Percentiles rank a stretch among this genome's conserved stretches.
Evolutionary conservation across 2,797 vertebrate genomes (phyloP).

Genomic region (Pitangus sulphuratus): DNA sequence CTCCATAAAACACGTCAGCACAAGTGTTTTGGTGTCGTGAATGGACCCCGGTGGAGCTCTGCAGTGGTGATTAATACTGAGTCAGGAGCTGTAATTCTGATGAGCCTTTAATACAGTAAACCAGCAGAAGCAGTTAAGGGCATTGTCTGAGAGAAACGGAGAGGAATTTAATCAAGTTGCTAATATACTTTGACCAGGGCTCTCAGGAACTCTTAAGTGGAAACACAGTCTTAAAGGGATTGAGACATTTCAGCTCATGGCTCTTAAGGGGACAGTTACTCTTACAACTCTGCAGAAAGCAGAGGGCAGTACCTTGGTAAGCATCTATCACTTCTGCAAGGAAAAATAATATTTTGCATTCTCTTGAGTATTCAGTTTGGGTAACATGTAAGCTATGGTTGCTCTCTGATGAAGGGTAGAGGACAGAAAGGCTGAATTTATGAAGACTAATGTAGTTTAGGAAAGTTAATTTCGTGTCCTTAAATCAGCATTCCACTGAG

Average conservation of each 20-base stretch:
- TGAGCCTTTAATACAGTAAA: conserved; percentile 40
- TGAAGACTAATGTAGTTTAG: not conserved
- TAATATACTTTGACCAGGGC: conserved; percentile 25
- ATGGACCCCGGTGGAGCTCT: not conserved
- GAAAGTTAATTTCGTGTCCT: not conserved
- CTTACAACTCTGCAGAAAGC: not conserved
- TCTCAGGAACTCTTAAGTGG: conserved; percentile 29
- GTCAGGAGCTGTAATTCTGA: conserved; percentile 28
- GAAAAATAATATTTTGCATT: not conserved
- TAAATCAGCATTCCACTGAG: not conserved
- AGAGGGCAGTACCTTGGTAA: not conserved
- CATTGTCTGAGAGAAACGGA: not conserved
- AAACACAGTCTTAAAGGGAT: conserved; percentile 5
- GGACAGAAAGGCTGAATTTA: not conserved
- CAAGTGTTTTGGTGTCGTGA: fast-evolving
- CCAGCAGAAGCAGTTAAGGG: conserved; percentile 32
- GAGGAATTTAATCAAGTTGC: conserved; percentile 50
- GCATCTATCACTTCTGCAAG: not conserved
- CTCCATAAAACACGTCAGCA: not conserved
- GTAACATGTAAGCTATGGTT: not conserved
- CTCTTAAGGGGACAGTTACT: conserved; percentile 18
- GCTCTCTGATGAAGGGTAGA: not conserved
- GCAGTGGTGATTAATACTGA: conserved; percentile 13
- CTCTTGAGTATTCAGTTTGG: not conserved
- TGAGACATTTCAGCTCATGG: not conserved